Conservation (phyloP, 2,797 vertebrate species). For the Sebastes taczanowskii region DNA sequence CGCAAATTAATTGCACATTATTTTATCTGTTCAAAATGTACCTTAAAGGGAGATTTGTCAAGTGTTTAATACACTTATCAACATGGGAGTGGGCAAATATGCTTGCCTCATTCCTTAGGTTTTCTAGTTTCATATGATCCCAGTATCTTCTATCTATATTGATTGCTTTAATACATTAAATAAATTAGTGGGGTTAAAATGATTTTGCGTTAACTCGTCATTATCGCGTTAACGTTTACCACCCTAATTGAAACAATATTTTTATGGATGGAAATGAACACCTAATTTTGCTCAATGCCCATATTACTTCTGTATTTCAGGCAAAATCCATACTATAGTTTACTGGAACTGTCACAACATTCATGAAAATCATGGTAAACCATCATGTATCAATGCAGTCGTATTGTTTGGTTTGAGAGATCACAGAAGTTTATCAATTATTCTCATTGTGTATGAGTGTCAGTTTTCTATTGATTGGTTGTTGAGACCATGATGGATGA, state of each 20-base stretch:
- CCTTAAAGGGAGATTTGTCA: too few relatives aligned
- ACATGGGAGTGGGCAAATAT: too few relatives aligned
- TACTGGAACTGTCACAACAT: not conserved
- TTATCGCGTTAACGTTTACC: fast-evolving
- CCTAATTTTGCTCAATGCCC: not conserved
- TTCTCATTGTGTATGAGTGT: not conserved
- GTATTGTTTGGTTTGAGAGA: not conserved
- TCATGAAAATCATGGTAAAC: not conserved
- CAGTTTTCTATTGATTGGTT: not conserved
- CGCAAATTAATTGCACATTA: fast-evolving
- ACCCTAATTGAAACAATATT: not conserved
- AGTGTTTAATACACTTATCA: too few relatives aligned
- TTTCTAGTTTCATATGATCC: too few relatives aligned
- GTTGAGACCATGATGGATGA: not conserved
- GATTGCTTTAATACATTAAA: too few relatives aligned
- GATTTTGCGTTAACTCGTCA: fast-evolving
- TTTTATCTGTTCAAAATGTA: too few relatives aligned
- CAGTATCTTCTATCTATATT: too few relatives aligned
- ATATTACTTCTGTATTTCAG: not conserved
- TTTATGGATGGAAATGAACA: not conserved
- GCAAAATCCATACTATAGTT: not conserved
- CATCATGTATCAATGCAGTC: not conserved
- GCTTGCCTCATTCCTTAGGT: too few relatives aligned
- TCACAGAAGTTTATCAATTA: not conserved
- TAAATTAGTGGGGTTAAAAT: too few relatives aligned